phyloP scores from a whole-genome alignment of 2,113 vertebrate species.

The Fukomys damarensis region DNA sequence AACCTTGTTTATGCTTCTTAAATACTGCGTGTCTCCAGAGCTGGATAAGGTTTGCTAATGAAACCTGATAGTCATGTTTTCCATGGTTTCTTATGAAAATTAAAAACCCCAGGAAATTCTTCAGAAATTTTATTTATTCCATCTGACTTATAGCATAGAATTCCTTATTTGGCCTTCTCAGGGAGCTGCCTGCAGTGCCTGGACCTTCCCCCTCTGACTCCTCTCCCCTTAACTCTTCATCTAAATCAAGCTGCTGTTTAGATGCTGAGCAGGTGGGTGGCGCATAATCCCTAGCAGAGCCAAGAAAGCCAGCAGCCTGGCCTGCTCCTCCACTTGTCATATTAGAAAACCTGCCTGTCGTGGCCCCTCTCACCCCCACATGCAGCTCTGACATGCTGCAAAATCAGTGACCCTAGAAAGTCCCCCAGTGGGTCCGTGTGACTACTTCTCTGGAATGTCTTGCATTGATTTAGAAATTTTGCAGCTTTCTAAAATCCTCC shows the following conservation, averaged over 20 bases:
- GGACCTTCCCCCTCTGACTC: not conserved
- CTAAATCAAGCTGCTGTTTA: not conserved
- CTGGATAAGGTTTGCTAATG: conserved; percentile 51
- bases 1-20: conserved; percentile 51
- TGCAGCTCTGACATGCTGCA: not conserved
- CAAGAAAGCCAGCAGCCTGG: not conserved
- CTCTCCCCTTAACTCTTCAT: not conserved
- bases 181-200: not conserved
- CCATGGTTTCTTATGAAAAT: conserved; percentile 62
- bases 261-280: not conserved
- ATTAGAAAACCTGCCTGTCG: not conserved
- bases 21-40: conserved; percentile 2
- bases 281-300: not conserved
- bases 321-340: not conserved
- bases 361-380: not conserved
- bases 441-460: not conserved
- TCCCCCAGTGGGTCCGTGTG: not conserved
- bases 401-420: not conserved
- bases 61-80: conserved; percentile 54
- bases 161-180: not conserved
- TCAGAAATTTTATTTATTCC: conserved; percentile 53
- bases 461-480: conserved; percentile 17
- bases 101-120: conserved; percentile 53
- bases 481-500: not conserved
- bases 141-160: conserved; percentile 20